These are phyloP conservation scores for Trichonephila clavipes DNA, from an alignment of 1,140 invertebrate genomes.

Conservation along the genomic window DNA sequence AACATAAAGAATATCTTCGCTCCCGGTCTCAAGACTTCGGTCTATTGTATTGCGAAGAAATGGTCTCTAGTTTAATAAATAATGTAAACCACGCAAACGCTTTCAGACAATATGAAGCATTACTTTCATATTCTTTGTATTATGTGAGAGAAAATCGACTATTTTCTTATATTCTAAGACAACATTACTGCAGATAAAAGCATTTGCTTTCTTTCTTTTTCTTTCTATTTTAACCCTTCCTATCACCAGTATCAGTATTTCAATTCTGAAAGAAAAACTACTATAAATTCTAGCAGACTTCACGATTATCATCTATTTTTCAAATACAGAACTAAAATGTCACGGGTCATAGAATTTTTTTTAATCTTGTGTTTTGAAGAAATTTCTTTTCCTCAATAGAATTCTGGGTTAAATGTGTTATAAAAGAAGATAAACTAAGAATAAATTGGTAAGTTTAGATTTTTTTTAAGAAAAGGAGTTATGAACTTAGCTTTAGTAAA, in stretches of 20 bases:
- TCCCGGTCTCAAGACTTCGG: not conserved
- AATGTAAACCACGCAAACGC: conserved; percentile 10
- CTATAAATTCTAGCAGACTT: not conserved
- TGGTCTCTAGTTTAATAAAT: conserved; percentile 9
- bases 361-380: no score
- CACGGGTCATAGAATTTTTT: not conserved
- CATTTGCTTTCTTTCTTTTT: not conserved
- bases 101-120: not conserved
- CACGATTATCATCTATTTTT: not conserved
- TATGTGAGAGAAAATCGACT: not conserved
- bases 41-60: not conserved
- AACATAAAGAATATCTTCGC: not conserved
- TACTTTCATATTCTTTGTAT: not conserved
- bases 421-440: no score
- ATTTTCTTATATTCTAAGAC: not conserved
- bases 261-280: not conserved
- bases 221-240: not conserved
- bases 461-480: no score
- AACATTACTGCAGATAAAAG: not conserved
- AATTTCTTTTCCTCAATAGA: no score
- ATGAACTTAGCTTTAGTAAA: no score
- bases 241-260: not conserved
- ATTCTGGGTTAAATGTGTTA: no score
- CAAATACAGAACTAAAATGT: not conserved
- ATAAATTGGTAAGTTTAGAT: no score